These are phyloP conservation scores for Melinopterus prodromus DNA, from an alignment of 2,888 invertebrate species.

Conservation along the genomic window DNA sequence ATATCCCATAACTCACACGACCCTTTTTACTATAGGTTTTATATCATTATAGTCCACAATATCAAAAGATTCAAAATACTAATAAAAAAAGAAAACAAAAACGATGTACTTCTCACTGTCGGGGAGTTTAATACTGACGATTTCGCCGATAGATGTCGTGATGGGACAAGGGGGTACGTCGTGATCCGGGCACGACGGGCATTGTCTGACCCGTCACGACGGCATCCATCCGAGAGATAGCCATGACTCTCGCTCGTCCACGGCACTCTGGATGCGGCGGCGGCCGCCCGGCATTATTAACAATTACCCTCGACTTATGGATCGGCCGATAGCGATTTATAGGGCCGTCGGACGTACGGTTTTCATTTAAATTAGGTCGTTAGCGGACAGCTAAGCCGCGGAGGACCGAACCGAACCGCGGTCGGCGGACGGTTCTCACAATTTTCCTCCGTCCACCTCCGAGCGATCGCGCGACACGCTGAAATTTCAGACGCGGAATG, in stretches of 20 bases:
- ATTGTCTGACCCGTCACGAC: conserved; percentile 4
- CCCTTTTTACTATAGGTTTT: too few species aligned
- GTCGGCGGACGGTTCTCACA: background rate
- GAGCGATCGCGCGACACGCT: background rate
- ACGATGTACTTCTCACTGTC: background rate
- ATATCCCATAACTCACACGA: too few species aligned
- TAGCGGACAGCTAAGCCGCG: background rate
- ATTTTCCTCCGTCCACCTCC: background rate
- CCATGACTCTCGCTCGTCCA: background rate
- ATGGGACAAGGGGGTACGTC: background rate
- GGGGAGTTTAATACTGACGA: background rate
- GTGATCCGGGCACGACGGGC: background rate
- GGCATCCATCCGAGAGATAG: background rate
- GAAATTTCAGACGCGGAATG: background rate
- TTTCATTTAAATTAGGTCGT: conserved; percentile 4
- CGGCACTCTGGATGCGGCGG: background rate
- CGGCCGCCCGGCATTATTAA: conserved; percentile 28
- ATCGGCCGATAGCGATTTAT: conserved; percentile 35
- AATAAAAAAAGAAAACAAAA: background rate
- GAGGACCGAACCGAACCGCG: background rate
- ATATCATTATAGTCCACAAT: too few species aligned
- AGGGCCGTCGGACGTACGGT: conserved; percentile 13
- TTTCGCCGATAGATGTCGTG: background rate
- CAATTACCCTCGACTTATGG: conserved; percentile 36
- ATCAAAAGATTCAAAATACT: too few species aligned